These are phyloP conservation scores for Papilio helenus DNA, from an alignment of 1,140 invertebrate species.

Conservation along the genomic window DNA sequence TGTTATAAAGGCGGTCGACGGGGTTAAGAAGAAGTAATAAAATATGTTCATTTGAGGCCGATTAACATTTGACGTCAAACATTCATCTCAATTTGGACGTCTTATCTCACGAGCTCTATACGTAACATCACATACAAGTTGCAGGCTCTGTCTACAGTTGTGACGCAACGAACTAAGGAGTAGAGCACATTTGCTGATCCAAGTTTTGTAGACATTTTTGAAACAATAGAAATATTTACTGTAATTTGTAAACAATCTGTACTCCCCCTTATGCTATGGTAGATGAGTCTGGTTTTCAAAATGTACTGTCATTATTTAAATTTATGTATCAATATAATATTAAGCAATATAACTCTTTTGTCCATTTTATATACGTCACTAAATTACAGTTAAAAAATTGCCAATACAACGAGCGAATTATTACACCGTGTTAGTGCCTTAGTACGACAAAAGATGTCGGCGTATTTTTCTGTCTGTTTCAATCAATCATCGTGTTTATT, in stretches of 20 bases:
- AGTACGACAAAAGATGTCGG: neutral
- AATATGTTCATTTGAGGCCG: neutral
- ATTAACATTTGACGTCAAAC: constrained; percentile 23
- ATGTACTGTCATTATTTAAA: too few relatives aligned
- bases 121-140: neutral
- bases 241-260: too few relatives aligned
- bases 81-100: constrained; percentile 33
- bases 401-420: too few relatives aligned
- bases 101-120: constrained; percentile 30
- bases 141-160: constrained; percentile 17
- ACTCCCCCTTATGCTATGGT: too few relatives aligned
- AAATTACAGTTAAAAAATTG: too few relatives aligned
- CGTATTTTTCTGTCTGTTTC: neutral
- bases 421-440: too few relatives aligned
- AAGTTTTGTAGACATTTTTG: neutral
- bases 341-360: too few relatives aligned
- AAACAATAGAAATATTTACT: too few relatives aligned
- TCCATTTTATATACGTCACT: too few relatives aligned
- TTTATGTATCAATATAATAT: too few relatives aligned
- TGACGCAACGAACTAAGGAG: neutral
- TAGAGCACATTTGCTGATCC: too few relatives aligned
- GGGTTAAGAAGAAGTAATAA: neutral
- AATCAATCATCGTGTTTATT: neutral
- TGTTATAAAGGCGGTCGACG: neutral
- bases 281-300: too few relatives aligned